A percentile compares a stretch with the other conserved stretches of the same genome.
Evolutionary conservation across 2,113 vertebrate genomes (phyloP).

Genomic region (Turnix velox): DNA sequence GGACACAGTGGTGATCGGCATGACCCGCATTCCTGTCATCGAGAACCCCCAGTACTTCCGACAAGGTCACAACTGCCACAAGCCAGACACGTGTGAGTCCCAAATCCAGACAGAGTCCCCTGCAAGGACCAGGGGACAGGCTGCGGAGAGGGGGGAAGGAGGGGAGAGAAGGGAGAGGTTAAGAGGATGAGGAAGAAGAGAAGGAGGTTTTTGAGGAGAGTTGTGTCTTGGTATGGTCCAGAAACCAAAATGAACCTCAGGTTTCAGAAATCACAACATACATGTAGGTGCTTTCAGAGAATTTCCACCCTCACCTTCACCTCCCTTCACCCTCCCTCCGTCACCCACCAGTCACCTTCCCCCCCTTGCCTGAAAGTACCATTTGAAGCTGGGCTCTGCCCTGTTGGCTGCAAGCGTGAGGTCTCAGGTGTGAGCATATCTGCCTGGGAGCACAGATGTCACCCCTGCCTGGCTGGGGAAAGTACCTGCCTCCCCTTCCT

Average conservation of each 20-base stretch:
- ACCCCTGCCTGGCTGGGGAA: background rate
- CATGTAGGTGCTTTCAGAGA: slow-evolving; percentile 43
- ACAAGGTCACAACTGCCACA: slow-evolving; percentile 95
- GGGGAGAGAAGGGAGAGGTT: background rate
- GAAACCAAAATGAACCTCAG: slow-evolving; percentile 63
- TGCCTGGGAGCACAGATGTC: background rate
- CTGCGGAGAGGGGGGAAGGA: background rate
- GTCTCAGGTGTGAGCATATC: background rate
- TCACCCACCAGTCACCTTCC: slow-evolving; percentile 46
- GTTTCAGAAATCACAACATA: slow-evolving; percentile 60
- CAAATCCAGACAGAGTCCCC: background rate
- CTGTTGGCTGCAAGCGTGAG: background rate
- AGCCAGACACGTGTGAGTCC: slow-evolving; percentile 94
- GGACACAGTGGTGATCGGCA: slow-evolving; percentile 94
- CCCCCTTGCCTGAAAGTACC: background rate
- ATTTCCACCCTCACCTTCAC: slow-evolving; percentile 61
- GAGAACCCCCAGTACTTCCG: slow-evolving; percentile 98
- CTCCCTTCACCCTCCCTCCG: slow-evolving; percentile 57
- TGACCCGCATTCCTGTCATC: slow-evolving; percentile 95
- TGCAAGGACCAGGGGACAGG: background rate
- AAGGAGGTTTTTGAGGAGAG: slow-evolving; percentile 22
- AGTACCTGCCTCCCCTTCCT: slow-evolving; percentile 21
- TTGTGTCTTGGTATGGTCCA: slow-evolving; percentile 64
- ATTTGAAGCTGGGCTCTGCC: slow-evolving; percentile 12
- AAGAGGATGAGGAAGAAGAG: slow-evolving; percentile 24